phyloP scores from a whole-genome alignment of 1,140 invertebrate species.

The Chlorops oryzae region DNA sequence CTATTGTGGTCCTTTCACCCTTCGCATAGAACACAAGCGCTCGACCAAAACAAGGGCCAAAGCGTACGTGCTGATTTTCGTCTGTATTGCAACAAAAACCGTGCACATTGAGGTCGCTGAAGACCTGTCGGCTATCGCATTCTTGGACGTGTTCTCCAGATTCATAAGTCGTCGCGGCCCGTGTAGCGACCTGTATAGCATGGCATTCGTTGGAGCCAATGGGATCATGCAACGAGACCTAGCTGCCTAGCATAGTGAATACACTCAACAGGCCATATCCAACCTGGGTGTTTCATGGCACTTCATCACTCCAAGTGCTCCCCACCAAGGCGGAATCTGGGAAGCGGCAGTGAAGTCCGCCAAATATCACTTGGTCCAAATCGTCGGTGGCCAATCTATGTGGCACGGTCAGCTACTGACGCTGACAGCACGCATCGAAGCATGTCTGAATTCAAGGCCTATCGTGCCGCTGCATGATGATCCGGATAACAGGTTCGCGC shows the following conservation, averaged over 20 bases:
- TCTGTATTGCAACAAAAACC: conserved; percentile 20
- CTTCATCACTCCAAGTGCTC: conserved; percentile 27
- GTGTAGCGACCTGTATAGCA: conserved; percentile 39
- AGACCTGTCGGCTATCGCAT: conserved; percentile 21
- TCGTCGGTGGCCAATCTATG: conserved; percentile 24
- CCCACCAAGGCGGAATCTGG: conserved; percentile 34
- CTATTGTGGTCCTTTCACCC: too few species aligned
- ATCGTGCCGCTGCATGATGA: conserved; percentile 27
- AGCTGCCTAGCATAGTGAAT: conserved; percentile 11
- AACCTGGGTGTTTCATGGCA: too few species aligned
- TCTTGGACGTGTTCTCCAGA: conserved; percentile 24
- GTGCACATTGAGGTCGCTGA: conserved; percentile 25
- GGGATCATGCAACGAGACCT: conserved; percentile 17
- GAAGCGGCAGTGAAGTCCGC: conserved; percentile 29
- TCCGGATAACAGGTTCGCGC: conserved; percentile 27
- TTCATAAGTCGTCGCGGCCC: too few species aligned
- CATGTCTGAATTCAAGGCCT: conserved; percentile 33
- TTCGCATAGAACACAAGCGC: conserved; percentile 25
- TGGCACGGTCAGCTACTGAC: conserved; percentile 29
- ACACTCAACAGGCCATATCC: too few species aligned
- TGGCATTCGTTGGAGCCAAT: conserved; percentile 36
- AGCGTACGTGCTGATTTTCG: conserved; percentile 16
- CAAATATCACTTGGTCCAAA: conserved; percentile 28
- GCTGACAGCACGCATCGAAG: conserved; percentile 29
- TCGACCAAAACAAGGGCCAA: conserved; percentile 7